phyloP scores from a whole-genome alignment of 1,140 invertebrate species.

The Drosophila murphyi region DNA sequence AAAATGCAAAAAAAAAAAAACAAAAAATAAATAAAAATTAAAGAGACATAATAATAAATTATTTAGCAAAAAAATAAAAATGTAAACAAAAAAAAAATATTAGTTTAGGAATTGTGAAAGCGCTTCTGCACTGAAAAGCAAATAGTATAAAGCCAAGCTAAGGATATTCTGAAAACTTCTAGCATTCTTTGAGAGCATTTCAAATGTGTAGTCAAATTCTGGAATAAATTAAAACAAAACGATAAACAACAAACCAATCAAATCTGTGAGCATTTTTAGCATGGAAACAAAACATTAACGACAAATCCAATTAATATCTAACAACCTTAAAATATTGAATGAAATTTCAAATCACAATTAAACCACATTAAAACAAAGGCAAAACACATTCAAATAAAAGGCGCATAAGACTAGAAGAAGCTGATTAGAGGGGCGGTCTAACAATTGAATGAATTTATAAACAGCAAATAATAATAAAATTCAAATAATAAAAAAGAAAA shows the following conservation, averaged over 20 bases:
- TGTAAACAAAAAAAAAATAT: constrained; percentile 31
- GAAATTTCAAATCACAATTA: constrained; percentile 36
- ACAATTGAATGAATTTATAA: constrained; percentile 49
- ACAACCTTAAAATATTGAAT: constrained; percentile 26
- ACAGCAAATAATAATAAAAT: constrained; percentile 59
- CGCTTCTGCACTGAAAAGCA: constrained; percentile 68
- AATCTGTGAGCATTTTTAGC: constrained; percentile 49
- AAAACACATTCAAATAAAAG: background rate
- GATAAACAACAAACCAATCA: constrained; percentile 7
- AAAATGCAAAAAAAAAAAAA: constrained; percentile 43
- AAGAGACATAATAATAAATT: constrained; percentile 15
- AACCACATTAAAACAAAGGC: constrained; percentile 10
- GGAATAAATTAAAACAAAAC: constrained; percentile 32
- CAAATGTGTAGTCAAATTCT: constrained; percentile 75
- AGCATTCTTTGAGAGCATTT: constrained; percentile 72
- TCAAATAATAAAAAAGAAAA: constrained; percentile 18
- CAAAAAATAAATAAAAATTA: constrained; percentile 16
- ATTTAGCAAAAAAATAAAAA: constrained; percentile 34
- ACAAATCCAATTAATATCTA: constrained; percentile 18
- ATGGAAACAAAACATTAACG: constrained; percentile 30
- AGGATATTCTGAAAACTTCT: constrained; percentile 40
- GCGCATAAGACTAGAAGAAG: constrained; percentile 25
- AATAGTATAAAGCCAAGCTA: constrained; percentile 71
- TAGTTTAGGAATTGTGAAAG: constrained; percentile 66
- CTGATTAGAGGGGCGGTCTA: constrained; percentile 24